Evolutionary conservation across 1,140 invertebrate genomes (phyloP), one percentile per base, ranked within the genome.

Genomic region (Geopemphigus sp.): DNA sequence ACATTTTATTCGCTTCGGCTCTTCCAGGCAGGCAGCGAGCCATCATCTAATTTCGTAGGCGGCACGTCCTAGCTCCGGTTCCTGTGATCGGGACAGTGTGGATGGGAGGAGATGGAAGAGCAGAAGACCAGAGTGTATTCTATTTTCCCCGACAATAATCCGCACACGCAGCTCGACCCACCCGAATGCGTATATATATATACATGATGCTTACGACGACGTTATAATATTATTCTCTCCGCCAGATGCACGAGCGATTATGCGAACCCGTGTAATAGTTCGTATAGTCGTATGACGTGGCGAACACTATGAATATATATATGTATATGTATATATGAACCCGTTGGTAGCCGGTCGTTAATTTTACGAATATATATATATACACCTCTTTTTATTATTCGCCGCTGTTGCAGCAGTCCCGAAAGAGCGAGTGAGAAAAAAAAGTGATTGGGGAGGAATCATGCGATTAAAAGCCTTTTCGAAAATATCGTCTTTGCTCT

Each of bases 21-120:
- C 29, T 22, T 59, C 17, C n/a, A 19, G 56, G 8, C 39, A 4
- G 11, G 47, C 47, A 50, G 47, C 14, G 47, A 24, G 22, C 59
- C 74, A 61, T 63, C 63, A 78, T 78, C 57, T 78, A 78, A 78
- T 78, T 63, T 78, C 22, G n/a, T 39, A 47, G 57, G 57, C 22
- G 17, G 32, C 10, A 22, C 17, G 61, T 63, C 59, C 22, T 61
- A 39, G 32, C 32, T 39, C 32, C n/a, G n/a, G n/a, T n/a, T n/a
- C n/a, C n/a, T n/a, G n/a, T n/a, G n/a, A n/a, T n/a, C n/a, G n/a
- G n/a, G n/a, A n/a, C n/a, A 14, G 45, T 10, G 50, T 56, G 50
- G 22, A 22, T 29, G 29, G 45, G 14, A 19, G 39, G 29, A 45
- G 19, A n/a, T 66, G 26, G 6, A 4, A 22, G 32, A 8, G 3